Evolutionary conservation across 2,797 vertebrate species (phyloP).

Genomic region (Lepus oiostolus): DNA sequence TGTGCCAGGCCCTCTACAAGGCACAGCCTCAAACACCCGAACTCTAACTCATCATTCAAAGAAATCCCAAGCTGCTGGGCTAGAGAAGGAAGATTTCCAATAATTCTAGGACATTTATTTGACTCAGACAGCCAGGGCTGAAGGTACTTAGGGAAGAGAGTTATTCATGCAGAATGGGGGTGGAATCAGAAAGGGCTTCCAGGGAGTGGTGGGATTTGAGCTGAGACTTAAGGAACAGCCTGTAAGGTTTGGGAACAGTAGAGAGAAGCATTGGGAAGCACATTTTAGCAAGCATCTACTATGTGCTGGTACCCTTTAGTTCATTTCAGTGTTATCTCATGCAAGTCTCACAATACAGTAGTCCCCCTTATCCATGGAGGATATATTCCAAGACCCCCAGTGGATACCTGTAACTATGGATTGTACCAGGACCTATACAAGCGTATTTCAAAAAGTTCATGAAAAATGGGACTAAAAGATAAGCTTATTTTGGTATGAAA

Average conservation of each 20-base stretch:
- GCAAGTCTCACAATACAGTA: not conserved
- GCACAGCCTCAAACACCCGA: not conserved
- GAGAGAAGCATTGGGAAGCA: not conserved
- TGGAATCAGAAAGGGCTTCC: not conserved
- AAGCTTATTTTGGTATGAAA: too few relatives aligned
- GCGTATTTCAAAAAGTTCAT: too few relatives aligned
- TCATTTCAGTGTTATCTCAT: not conserved
- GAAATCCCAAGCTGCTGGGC: not conserved
- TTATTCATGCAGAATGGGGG: not conserved
- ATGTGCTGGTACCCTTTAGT: not conserved
- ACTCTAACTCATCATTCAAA: not conserved
- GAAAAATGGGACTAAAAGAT: too few relatives aligned
- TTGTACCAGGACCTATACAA: not conserved
- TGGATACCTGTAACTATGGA: not conserved
- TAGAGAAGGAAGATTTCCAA: constrained; percentile 30
- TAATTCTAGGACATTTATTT: not conserved
- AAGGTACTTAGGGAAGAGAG: not conserved
- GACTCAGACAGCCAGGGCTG: not conserved
- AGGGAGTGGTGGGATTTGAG: not conserved
- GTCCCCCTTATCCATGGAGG: not conserved
- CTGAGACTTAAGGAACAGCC: constrained; percentile 25
- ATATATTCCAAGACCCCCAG: not conserved
- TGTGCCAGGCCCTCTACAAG: not conserved
- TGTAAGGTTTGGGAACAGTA: not conserved
- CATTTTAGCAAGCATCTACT: constrained; percentile 6